A percentile compares a stretch with the other conserved stretches of the same genome.
Evolutionary conservation across 2,113 vertebrate genomes (phyloP).

Genomic region (Hemiscyllium ocellatum): DNA sequence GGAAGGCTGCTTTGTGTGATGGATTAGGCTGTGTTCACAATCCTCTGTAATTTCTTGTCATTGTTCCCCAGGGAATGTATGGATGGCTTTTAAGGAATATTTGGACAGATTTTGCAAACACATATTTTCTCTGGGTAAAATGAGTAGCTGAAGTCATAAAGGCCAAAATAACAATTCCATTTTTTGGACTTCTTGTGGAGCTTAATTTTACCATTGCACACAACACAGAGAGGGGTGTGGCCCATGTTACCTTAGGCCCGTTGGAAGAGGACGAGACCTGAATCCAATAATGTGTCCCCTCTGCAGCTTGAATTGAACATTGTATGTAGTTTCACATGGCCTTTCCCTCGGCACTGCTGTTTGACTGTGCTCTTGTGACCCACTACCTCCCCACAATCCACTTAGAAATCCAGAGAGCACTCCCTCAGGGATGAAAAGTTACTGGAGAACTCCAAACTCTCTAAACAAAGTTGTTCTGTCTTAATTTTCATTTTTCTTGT

Average conservation of each 20-base stretch:
- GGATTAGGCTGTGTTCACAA: too few species aligned
- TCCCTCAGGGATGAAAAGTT: background rate
- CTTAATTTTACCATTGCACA: background rate
- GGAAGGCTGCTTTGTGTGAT: too few species aligned
- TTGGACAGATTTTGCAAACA: background rate
- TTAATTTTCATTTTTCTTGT: background rate
- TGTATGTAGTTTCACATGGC: background rate
- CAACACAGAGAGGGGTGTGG: background rate
- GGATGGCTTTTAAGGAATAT: background rate
- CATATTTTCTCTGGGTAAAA: background rate
- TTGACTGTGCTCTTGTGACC: background rate
- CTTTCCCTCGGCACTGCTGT: background rate
- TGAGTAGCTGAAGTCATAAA: background rate
- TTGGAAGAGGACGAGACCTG: background rate
- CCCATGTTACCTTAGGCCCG: background rate
- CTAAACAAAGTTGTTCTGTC: background rate
- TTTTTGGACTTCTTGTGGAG: background rate
- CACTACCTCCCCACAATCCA: background rate
- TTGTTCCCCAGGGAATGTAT: background rate
- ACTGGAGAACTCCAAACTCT: background rate
- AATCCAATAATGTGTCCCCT: background rate
- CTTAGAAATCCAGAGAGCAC: background rate
- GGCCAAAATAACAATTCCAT: background rate
- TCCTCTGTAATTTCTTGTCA: too few species aligned
- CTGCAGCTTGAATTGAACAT: background rate